Percentiles rank a stretch among this genome's conserved stretches.
Evolutionary conservation across 2,888 invertebrate genomes (phyloP).

Genomic region (Nezara viridula): DNA sequence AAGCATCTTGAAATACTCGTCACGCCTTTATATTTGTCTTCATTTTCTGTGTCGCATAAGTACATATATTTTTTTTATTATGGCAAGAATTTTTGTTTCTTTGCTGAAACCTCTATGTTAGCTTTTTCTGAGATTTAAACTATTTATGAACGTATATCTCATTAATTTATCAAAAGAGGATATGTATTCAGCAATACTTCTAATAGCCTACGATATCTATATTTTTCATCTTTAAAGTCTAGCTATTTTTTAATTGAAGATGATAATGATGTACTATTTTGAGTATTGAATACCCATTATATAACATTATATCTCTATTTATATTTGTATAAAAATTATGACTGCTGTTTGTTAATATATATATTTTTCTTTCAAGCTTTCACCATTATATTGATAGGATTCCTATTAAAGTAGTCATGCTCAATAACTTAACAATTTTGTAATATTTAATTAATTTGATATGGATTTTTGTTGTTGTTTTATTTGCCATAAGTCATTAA

Average conservation of each 20-base stretch:
- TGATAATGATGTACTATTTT: constrained; percentile 53
- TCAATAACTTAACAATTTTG: constrained; percentile 50
- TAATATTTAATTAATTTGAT: constrained; percentile 57
- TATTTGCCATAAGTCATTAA: constrained; percentile 55
- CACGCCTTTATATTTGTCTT: constrained; percentile 52
- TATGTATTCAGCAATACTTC: constrained; percentile 45
- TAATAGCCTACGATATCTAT: constrained; percentile 48
- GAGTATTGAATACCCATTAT: constrained; percentile 35
- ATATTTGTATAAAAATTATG: constrained; percentile 52
- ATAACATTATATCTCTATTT: constrained; percentile 39
- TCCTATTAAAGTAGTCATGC: constrained; percentile 54
- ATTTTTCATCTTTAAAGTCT: constrained; percentile 46
- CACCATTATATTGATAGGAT: constrained; percentile 49
- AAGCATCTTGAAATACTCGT: constrained; percentile 74
- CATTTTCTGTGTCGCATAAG: constrained; percentile 57
- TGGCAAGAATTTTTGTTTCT: constrained; percentile 50
- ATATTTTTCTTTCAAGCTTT: constrained; percentile 54
- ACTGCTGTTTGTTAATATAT: constrained; percentile 52
- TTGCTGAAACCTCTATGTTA: constrained; percentile 53
- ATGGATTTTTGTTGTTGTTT: constrained; percentile 55
- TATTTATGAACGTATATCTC: constrained; percentile 46
- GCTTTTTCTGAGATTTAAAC: constrained; percentile 47
- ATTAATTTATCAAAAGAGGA: constrained; percentile 44
- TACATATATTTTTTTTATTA: constrained; percentile 55
- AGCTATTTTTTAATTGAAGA: constrained; percentile 49